Conservation (phyloP, 2,888 invertebrate species). For the Dicyrtoma fusca region DNA sequence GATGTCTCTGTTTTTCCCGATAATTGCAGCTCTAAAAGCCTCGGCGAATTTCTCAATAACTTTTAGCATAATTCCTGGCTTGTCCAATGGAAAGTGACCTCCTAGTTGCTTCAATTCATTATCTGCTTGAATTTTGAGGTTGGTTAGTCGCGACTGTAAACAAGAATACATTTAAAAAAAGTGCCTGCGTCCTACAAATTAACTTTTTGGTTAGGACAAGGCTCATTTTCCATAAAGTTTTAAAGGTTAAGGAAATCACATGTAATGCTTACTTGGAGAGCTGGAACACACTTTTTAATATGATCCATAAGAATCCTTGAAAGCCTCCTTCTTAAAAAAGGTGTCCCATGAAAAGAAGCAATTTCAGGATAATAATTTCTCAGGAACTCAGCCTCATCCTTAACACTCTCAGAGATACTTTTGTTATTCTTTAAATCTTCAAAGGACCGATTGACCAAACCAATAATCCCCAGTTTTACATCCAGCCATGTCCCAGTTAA, state of each 20-base stretch:
- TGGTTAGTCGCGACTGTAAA: too few relatives aligned
- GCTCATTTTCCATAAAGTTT: too few relatives aligned
- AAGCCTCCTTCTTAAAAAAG: slow-evolving; percentile 92
- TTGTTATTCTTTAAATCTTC: slow-evolving; percentile 70
- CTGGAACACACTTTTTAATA: slow-evolving; percentile 87
- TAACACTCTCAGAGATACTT: slow-evolving; percentile 74
- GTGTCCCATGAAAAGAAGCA: slow-evolving; percentile 92
- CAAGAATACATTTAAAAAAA: too few relatives aligned
- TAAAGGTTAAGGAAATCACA: too few relatives aligned
- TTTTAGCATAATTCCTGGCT: not conserved
- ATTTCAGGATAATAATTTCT: slow-evolving; percentile 71
- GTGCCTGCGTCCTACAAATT: too few relatives aligned
- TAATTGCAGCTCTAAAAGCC: not conserved
- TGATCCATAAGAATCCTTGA: not conserved
- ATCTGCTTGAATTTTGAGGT: too few relatives aligned
- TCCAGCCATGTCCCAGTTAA: slow-evolving; percentile 96
- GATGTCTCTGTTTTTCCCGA: slow-evolving; percentile 1
- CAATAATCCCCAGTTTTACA: slow-evolving; percentile 97
- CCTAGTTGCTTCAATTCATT: too few relatives aligned
- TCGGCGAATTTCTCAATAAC: not conserved
- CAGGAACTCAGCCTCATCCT: slow-evolving; percentile 90
- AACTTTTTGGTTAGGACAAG: too few relatives aligned
- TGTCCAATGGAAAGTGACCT: slow-evolving; percentile 64
- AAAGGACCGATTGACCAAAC: slow-evolving; percentile 97
- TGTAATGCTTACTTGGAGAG: slow-evolving; percentile 58